Percentiles rank a stretch among this genome's conserved stretches.
phyloP scores from a whole-genome alignment of 2,797 vertebrate species.

The Anniella stebbinsi region DNA sequence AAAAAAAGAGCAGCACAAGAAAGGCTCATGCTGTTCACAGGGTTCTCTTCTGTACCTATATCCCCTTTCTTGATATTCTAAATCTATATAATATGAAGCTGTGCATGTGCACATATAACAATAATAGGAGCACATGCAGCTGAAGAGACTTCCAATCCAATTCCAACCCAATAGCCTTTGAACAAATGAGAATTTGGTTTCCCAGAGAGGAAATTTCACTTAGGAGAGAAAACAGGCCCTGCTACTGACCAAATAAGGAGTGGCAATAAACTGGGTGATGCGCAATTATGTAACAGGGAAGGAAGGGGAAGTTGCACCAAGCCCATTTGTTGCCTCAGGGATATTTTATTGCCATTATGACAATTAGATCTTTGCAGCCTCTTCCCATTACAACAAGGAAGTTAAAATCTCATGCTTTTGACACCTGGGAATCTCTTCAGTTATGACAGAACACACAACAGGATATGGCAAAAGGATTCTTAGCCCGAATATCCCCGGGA shows the following conservation, averaged over 20 bases:
- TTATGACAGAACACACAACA: neutral
- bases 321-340: neutral
- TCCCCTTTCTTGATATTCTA: neutral
- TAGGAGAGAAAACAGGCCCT: neutral
- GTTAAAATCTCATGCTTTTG: neutral
- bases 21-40: neutral
- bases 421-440: neutral
- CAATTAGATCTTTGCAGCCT: neutral
- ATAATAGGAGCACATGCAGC: neutral
- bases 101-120: neutral
- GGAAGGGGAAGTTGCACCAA: neutral
- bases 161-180: neutral
- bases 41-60: neutral
- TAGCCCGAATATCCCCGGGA: neutral
- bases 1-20: neutral
- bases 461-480: neutral
- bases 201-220: neutral
- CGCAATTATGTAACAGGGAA: neutral
- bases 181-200: neutral
- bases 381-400: slow-evolving; percentile 1
- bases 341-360: neutral
- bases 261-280: neutral
- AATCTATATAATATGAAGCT: neutral
- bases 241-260: neutral
- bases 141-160: neutral